A percentile compares a stretch with the other conserved stretches of the same genome.
Evolutionary conservation across 2,113 vertebrate genomes (phyloP).

Genomic region (Mugil cephalus): DNA sequence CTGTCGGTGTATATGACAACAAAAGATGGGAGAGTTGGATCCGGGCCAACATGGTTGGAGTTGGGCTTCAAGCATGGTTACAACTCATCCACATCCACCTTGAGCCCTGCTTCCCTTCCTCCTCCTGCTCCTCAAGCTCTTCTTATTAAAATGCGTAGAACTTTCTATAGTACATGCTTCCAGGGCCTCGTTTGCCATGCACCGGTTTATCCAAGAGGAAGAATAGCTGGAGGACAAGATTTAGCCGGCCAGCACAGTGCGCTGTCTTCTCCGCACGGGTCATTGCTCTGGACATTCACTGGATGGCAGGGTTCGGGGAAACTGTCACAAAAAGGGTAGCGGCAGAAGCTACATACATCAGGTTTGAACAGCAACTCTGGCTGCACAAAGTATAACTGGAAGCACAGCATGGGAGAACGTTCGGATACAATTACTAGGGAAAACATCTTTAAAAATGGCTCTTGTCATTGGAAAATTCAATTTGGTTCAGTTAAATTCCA

Average conservation of each 20-base stretch:
- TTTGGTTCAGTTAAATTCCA: conserved; percentile 9
- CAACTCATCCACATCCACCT: conserved; percentile 50
- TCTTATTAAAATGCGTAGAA: conserved; percentile 57
- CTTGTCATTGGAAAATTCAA: conserved; percentile 22
- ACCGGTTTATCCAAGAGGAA: conserved; percentile 75
- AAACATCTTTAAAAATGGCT: conserved; percentile 21
- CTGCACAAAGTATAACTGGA: conserved; percentile 10
- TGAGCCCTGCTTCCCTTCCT: conserved; percentile 15
- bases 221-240: conserved; percentile 70
- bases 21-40: conserved; percentile 24
- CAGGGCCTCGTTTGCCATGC: conserved; percentile 58
- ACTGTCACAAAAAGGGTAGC: conserved; percentile 47
- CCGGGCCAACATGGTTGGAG: background rate
- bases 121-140: background rate
- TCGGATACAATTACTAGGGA: conserved; percentile 2
- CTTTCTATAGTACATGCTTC: conserved; percentile 55
- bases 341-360: conserved; percentile 39
- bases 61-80: conserved; percentile 14
- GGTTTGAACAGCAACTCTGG: conserved; percentile 10
- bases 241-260: conserved; percentile 56
- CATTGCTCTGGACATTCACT: conserved; percentile 69
- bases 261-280: conserved; percentile 67
- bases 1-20: conserved; percentile 23
- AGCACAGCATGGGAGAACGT: background rate
- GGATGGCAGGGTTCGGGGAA: conserved; percentile 55